These are phyloP conservation scores for Cephus pygmeus DNA, from an alignment of 2,888 invertebrate species.

Conservation along the genomic window DNA sequence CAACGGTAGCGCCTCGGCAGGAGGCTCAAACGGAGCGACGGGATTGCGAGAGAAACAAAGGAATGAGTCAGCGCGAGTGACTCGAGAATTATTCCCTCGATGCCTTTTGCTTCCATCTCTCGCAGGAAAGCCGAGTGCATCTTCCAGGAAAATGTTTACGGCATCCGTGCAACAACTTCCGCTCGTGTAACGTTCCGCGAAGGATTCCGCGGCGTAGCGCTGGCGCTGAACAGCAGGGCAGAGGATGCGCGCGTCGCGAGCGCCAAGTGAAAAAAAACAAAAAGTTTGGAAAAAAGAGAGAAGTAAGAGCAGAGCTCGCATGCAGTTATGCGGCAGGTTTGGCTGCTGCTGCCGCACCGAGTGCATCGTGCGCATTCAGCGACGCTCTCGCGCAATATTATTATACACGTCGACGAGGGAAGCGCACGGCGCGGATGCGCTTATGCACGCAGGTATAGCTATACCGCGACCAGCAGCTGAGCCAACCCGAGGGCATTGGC, in stretches of 20 bases:
- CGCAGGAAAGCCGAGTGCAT: not conserved
- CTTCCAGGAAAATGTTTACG: not conserved
- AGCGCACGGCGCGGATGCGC: not conserved
- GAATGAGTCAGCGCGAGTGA: not conserved
- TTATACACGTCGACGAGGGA: not conserved
- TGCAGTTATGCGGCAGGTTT: not conserved
- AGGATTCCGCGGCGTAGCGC: too few relatives aligned
- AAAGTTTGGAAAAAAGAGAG: not conserved
- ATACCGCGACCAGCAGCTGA: constrained; percentile 18
- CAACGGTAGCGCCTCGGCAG: not conserved
- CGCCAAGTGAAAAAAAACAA: not conserved
- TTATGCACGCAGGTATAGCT: not conserved
- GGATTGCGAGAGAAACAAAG: not conserved
- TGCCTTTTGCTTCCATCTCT: not conserved
- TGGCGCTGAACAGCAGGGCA: not conserved
- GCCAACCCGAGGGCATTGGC: constrained; percentile 2
- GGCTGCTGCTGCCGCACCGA: too few relatives aligned
- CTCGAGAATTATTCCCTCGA: not conserved
- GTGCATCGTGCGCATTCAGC: not conserved
- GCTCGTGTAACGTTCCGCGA: not conserved
- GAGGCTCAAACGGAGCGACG: not conserved
- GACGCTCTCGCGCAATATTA: not conserved
- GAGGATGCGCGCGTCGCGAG: not conserved
- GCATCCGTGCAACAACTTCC: not conserved
- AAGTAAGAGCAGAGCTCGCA: not conserved